Evolutionary conservation across 2,797 vertebrate genomes (phyloP), one percentile per base, ranked within the genome.

Genomic region (Ispidina lecontei): DNA sequence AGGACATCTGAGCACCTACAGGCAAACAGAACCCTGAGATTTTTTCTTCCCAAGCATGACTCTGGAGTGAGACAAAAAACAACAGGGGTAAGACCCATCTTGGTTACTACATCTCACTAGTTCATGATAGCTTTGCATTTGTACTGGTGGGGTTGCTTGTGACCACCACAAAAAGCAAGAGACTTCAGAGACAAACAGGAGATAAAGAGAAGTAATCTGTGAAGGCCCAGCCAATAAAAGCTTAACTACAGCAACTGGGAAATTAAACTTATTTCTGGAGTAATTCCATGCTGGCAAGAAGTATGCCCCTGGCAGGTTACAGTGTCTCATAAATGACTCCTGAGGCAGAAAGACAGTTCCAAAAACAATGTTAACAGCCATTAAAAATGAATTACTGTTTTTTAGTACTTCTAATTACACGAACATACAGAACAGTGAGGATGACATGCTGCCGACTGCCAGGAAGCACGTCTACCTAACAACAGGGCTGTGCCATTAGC

Each of bases 321-420:
- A 93, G 54, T 91, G 83, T 87, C 91, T 95, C 88, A 79, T 87
- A 95, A 96, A 95, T 91, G 93, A 85, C 82, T 94, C 81, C 89
- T 95, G 29, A 67, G 79, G 78, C 93, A 96, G 91, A 75, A 69
- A 96, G 90, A 65, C 81, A 94, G 82, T 91, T 96, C 94, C 94
- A 96, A 95, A 95, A 93, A 21, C 93, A 96, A 92, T 86, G 91
- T 95, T 96, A 95, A 94, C 89, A 84, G 70, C 79, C 76, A 96
- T 96, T 95, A 96, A 94, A 96, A 94, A 95, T 95, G 79, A 93
- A 96, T 94, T 94, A 95, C 87, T 70, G 37, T 7, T 23, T 90
- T 94, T 94, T 95, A 96, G 87, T 94, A 96, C 94, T 96, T 93
- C 87, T 91, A 91, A 86, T 78, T 83, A 91, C 87, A 91, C 60